Evolutionary conservation across 2,797 vertebrate genomes (phyloP).

Genomic region (Mareca penelope): DNA sequence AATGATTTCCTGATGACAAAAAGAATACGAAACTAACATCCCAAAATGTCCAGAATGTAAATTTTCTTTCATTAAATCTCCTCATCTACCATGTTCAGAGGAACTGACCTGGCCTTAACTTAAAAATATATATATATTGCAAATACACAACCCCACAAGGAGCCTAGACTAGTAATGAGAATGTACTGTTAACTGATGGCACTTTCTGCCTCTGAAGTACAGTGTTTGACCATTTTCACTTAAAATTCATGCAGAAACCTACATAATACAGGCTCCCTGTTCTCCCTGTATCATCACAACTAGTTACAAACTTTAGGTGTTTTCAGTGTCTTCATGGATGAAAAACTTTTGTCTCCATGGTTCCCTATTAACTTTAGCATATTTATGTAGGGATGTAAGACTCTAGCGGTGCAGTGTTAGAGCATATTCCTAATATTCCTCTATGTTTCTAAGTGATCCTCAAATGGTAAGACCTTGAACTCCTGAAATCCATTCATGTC

Average conservation of each 20-base stretch:
- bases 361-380: conserved; percentile 3
- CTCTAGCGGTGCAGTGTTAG: background rate
- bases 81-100: background rate
- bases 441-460: background rate
- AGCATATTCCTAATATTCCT: background rate
- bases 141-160: background rate
- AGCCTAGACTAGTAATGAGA: background rate
- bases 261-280: background rate
- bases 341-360: background rate
- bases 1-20: background rate
- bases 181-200: background rate
- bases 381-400: background rate
- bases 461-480: background rate
- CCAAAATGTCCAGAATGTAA: background rate
- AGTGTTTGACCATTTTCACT: background rate
- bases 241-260: background rate
- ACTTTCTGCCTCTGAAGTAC: background rate
- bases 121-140: background rate
- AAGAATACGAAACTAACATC: background rate
- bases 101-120: background rate
- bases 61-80: background rate
- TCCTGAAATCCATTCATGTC: background rate
- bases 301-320: background rate
- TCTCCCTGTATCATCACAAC: background rate
- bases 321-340: background rate